Base-by-base conservation (phyloP, 1,140 invertebrate species). In the Dendrolimus kikuchii region DNA sequence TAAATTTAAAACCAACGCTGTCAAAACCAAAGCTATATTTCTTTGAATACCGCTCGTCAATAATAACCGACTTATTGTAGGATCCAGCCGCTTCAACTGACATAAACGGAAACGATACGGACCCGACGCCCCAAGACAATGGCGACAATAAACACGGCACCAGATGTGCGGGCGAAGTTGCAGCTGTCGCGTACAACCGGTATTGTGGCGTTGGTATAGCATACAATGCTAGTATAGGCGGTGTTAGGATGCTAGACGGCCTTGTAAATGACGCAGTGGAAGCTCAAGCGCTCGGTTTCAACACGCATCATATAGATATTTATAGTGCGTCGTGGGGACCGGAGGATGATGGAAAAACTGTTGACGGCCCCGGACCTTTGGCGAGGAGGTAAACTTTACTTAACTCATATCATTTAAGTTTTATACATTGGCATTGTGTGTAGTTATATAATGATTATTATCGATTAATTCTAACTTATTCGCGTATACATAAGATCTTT, bases 311-410 rank as follows among this genome's bases (percentile, higher is more conserved):
- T 85, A 96, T 99, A 66, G 95, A 98, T 74, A 96, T 99, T 60
- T 98, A 98, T 82, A 96, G 95, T 61, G 96, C 96, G 4, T 97
- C 96, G 4, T 99, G 97, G 97, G 97, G 95, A 5, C 95, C 95
- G 0, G 96, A 98, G 83, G 96, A 98, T 77, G 96, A 99, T 87
- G 98, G 97, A 5, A 96, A 97, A 81, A 99, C 98, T 2, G 97
- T 99, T 7, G 98, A 99, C 85, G 98, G 98, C 1, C 98, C 98
- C 0, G 98, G 97, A 7, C 95, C 95, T 38, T 89, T 99, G 53
- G 98, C 98, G 23, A 91, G 95, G 59, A 90, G 94, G 74, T 86
- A 82, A 66, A 74, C 62, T 74, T 66, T 74, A 68, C 71, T 63
- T 68, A 60, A 62, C 3, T 23, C 23, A 23, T 23, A 23, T 23